Base-by-base conservation (phyloP, 2,888 invertebrate genomes). In the Bombylius discolor region DNA sequence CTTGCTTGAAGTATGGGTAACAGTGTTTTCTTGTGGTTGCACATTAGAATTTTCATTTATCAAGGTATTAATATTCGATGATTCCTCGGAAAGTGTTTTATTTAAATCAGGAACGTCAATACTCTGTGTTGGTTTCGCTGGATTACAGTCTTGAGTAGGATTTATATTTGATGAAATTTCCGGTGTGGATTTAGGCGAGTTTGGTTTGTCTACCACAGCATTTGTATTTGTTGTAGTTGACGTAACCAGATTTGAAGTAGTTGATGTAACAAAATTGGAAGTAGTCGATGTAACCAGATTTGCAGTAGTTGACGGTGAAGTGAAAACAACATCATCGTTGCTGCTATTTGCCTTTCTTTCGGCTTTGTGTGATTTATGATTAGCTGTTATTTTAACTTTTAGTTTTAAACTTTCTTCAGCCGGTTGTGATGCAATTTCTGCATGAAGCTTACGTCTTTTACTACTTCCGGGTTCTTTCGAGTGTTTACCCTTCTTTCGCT, bases 401-500 rank as follows among this genome's bases (percentile, higher is more conserved):
- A 79, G 69, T 61, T 79, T 79, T 5, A 78, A 65, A 57, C 76
- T 71, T 55, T 76, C 76, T 57, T 78, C 76, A 31, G 76, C 71
- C 4, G 70, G 68, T 39, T 72, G 71, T 3, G 71, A 70, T 5
- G 74, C 72, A 51, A 79, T 79, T 62, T 79, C 79, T 0, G 79
- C 79, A 62, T 79, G 79, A n/a, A 79, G 62, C 64, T 79, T 79
- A 47, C 77, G 67, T 44, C 78, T 74, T 60, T 79, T 79, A 42
- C 71, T 67, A 47, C 68, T 70, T 0, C 69, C 51, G 3, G 57
- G 59, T 47, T 72, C 70, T 64, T 78, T 78, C 3, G 79, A 79
- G 64, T 80, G 79, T 64, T 79, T 79, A 53, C 65, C 72, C 70
- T 80, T 80, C 64, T 79, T 80, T 39, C 79, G 70, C 64, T 79